Evolutionary conservation across 2,113 vertebrate genomes (phyloP), one percentile per base, ranked within the genome.

Genomic region (Mastomys natalensis): DNA sequence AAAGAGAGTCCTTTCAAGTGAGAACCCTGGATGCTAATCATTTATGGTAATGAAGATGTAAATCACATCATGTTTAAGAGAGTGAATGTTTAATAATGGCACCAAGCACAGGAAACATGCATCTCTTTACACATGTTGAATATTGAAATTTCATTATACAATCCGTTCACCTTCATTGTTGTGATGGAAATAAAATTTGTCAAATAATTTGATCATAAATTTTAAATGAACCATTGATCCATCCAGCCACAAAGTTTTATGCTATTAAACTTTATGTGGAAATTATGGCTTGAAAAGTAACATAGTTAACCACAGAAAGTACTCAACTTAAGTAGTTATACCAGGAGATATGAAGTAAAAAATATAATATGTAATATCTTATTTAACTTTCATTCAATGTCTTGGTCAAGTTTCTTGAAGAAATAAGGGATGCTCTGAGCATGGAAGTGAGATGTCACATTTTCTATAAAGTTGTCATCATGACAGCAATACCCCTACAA

Each of bases 1-100:
- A 94, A 97, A 64, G 51, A 51, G 51, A 96, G 53, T 74, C 62
- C 76, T 91, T 88, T 45, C 0, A 89, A 97, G 64, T 94, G 10
- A 89, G 62, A 97, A 87, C 93, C 93, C 92, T 77, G 95, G 64
- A 37, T 97, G 89, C 96, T 98, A 97, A 94, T 97, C 93, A 98
- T 45, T 74, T 94, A 97, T 92, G 92, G 78, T 93, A 97, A 97
- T 96, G 87, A 80, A 48, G 76, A 9, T 91, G 26, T 89, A 97
- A 98, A 97, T 96, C 64, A 48, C 21, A 95, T 45, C 92, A 87
- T 80, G 55, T 91, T 97, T 91, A 97, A 97, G 90, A 96, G 64
- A 94, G 85, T 87, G 80, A 97, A 91, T 95, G 94, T 5, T 97
- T 97, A 77, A 95, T 95, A 97, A 94, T 87, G n/a, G 45, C 76